phyloP scores from a whole-genome alignment of 2,797 vertebrate species.

The Macroramphosus scolopax region DNA sequence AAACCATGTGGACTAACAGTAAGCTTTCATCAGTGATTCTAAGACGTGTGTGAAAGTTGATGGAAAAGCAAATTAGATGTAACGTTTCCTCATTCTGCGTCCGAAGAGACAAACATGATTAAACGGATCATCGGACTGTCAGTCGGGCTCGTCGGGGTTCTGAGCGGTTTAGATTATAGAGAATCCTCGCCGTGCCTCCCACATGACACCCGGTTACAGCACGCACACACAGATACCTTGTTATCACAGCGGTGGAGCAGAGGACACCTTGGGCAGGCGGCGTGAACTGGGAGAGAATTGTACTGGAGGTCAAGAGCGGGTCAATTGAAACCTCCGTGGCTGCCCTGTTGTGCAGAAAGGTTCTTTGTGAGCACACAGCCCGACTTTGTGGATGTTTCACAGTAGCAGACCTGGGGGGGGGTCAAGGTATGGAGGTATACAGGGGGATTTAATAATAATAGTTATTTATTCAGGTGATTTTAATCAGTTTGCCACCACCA shows the following conservation, averaged over 20 bases:
- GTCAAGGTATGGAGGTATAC: too few relatives aligned
- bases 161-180: slow-evolving; percentile 1
- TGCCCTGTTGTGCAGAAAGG: too few relatives aligned
- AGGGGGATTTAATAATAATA: too few relatives aligned
- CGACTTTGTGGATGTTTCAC: too few relatives aligned
- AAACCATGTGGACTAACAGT: slow-evolving; percentile 22
- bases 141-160: slow-evolving; percentile 14
- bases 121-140: slow-evolving; percentile 16
- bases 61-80: slow-evolving; percentile 31
- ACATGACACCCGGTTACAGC: slow-evolving; percentile 27
- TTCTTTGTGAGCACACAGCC: too few relatives aligned
- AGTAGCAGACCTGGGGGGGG: too few relatives aligned
- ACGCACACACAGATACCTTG: slow-evolving; percentile 10
- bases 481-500: too few relatives aligned
- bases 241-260: slow-evolving; percentile 16
- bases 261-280: background rate
- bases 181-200: slow-evolving; percentile 28
- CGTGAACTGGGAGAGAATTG: too few relatives aligned
- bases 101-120: too few relatives aligned
- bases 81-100: slow-evolving; percentile 9
- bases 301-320: too few relatives aligned
- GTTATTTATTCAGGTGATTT: too few relatives aligned
- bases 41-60: slow-evolving; percentile 22
- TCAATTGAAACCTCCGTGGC: too few relatives aligned
- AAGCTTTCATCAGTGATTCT: slow-evolving; percentile 18